phyloP scores from a whole-genome alignment of 64 coral and sea anemone species.

The Catalaphyllia jardinei region DNA sequence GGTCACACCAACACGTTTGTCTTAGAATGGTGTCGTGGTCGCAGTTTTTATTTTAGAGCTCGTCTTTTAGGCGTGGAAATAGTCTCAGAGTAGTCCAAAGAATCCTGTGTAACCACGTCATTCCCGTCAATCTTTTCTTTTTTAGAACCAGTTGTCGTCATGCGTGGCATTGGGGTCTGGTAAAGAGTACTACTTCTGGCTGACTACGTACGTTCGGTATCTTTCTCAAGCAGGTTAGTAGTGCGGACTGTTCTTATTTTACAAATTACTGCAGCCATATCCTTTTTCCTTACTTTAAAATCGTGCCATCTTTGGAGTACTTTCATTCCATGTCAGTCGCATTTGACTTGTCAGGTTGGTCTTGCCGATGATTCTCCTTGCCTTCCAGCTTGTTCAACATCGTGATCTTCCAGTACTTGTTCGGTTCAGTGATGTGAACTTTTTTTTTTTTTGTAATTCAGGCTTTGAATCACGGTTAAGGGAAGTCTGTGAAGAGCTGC shows the following conservation, averaged over 20 bases:
- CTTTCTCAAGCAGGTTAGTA: slow-evolving; percentile 83
- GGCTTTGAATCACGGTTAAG: slow-evolving; percentile 69
- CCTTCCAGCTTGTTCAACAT: no score
- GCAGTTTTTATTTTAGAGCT: not conserved
- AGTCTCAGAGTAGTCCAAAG: no score
- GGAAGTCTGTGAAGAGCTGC: slow-evolving; percentile 73
- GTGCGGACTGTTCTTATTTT: not conserved
- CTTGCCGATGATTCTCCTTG: no score
- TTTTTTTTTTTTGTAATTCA: not conserved
- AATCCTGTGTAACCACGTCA: no score
- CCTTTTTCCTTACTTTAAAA: not conserved
- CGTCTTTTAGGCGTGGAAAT: not conserved
- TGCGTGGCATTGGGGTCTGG: slow-evolving; percentile 86
- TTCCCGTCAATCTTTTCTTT: not conserved
- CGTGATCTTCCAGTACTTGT: not conserved
- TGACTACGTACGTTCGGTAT: slow-evolving; percentile 92
- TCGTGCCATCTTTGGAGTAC: not conserved
- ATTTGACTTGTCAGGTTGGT: no score
- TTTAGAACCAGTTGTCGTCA: slow-evolving; percentile 82
- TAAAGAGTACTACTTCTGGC: slow-evolving; percentile 94
- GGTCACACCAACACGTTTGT: no score
- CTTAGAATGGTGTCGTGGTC: not conserved
- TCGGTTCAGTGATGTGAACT: not conserved
- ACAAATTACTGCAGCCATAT: not conserved
- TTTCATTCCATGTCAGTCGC: not conserved